Percentiles rank a stretch among this genome's conserved stretches.
phyloP scores from a whole-genome alignment of 2,888 invertebrate genomes.

The Agrochola lychnidis region DNA sequence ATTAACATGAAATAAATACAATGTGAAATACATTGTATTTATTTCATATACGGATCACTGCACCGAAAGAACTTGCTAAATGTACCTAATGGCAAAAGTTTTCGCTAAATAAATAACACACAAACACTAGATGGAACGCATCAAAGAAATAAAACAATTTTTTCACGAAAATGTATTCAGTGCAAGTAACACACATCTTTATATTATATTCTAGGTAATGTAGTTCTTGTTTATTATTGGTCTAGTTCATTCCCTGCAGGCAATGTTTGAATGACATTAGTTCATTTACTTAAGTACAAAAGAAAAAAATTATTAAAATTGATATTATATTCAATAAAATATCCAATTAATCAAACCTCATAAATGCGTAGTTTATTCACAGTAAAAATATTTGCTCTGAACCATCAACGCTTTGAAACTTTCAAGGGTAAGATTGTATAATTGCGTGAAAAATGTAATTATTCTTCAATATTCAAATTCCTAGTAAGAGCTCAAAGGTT shows the following conservation, averaged over 20 bases:
- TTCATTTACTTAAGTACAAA: background rate
- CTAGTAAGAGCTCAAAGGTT: constrained; percentile 30
- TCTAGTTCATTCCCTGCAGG: background rate
- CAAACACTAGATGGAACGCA: constrained; percentile 10
- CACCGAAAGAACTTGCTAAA: constrained; percentile 23
- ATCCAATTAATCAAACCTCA: constrained; percentile 10
- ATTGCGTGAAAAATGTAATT: constrained; percentile 50
- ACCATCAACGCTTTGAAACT: constrained; percentile 19
- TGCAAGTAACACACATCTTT: background rate
- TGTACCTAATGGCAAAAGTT: constrained; percentile 25
- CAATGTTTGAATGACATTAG: background rate
- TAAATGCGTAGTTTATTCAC: constrained; percentile 12
- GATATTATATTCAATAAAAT: constrained; percentile 17
- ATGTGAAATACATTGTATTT: constrained; percentile 17
- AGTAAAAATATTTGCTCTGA: constrained; percentile 23
- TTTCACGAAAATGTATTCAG: constrained; percentile 22
- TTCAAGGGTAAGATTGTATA: constrained; percentile 43
- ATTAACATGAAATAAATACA: background rate
- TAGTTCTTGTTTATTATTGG: background rate
- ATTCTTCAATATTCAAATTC: constrained; percentile 25
- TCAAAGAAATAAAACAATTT: constrained; percentile 25
- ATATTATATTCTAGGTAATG: background rate
- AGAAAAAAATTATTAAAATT: background rate
- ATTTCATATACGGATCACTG: constrained; percentile 30
- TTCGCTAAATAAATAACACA: constrained; percentile 36